Percentiles rank a stretch among this genome's conserved stretches.
Evolutionary conservation across 2,797 vertebrate species (phyloP).

Genomic region (Phrynocephalus guinanensis): DNA sequence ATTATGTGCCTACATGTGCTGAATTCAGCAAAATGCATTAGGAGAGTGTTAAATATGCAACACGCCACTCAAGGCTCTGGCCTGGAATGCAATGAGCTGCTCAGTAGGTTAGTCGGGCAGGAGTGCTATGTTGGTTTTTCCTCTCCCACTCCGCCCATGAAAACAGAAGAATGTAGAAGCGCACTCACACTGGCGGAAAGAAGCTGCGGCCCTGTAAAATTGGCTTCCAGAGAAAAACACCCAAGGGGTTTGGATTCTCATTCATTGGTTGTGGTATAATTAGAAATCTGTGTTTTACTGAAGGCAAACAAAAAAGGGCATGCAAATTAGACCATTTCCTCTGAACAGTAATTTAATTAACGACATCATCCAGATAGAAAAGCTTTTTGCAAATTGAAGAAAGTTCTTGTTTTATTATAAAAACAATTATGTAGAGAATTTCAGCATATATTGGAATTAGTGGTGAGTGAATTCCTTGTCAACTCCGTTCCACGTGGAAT

Average conservation of each 20-base stretch:
- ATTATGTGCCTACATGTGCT: constrained; percentile 15
- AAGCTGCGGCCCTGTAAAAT: background rate
- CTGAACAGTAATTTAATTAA: constrained; percentile 4
- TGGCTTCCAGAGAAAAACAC: background rate
- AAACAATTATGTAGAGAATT: background rate
- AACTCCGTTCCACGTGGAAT: background rate
- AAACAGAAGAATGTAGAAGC: background rate
- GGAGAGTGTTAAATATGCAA: constrained; percentile 28
- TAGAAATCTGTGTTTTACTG: background rate
- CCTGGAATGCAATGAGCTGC: background rate
- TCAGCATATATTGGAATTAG: background rate
- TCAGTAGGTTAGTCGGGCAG: constrained; percentile 27
- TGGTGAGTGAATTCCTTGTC: background rate
- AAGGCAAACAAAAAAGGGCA: background rate
- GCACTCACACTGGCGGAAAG: background rate
- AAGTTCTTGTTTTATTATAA: constrained; percentile 1
- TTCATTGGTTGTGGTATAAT: background rate
- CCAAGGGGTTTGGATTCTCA: background rate
- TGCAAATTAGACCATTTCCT: constrained; percentile 1
- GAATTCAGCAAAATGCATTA: constrained; percentile 27
- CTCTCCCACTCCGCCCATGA: background rate
- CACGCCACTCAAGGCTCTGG: background rate
- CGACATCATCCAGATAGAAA: background rate
- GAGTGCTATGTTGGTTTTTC: background rate
- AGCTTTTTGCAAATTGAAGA: background rate